Base-by-base conservation (phyloP, 2,888 invertebrate species). In the Mycalesis mineus region DNA sequence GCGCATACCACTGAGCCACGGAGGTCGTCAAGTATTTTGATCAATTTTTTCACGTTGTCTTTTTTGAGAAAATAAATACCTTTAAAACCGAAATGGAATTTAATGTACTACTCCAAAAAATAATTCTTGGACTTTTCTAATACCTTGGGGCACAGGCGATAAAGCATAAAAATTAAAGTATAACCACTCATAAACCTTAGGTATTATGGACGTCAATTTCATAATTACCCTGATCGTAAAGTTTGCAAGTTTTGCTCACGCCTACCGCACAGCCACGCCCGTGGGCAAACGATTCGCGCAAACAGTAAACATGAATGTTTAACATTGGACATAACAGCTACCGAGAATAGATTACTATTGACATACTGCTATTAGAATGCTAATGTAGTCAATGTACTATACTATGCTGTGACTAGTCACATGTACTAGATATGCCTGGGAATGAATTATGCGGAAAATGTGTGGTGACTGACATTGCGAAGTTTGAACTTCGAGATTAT, bases 241-340 rank as follows among this genome's bases (percentile, higher is more conserved):
- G 42, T 53, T 47, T 47, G 31, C 37, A 40, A 55, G 55, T 50
- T 52, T 57, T 47, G 67, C 61, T 54, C 66, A 69, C 77, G 77
- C 77, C 77, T 75, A 71, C 78, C 68, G 48, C 69, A 68, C 68
- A 68, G 52, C 73, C 72, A 70, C 77, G 78, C 77, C 76, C 69
- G 72, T 67, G 66, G 68, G 36, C 65, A 72, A 69, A 73, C 70
- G 59, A 40, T 67, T 74, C 75, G 70, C 71, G 60, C 73, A 77
- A 77, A 79, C 75, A 78, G 48, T 53, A 50, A 57, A 44, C 51
- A 33, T 13, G 33, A 55, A 55, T 55, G 48, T 55, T 33, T 49
- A 40, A 48, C 54, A 45, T 53, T 53, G 29, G 31, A 49, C 37
- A 49, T 39, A 22, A 49, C 37, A 7, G 49, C 49, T 49, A 39